Evolutionary conservation across 2,888 invertebrate genomes (phyloP).

Genomic region (Poecilus cupreus): DNA sequence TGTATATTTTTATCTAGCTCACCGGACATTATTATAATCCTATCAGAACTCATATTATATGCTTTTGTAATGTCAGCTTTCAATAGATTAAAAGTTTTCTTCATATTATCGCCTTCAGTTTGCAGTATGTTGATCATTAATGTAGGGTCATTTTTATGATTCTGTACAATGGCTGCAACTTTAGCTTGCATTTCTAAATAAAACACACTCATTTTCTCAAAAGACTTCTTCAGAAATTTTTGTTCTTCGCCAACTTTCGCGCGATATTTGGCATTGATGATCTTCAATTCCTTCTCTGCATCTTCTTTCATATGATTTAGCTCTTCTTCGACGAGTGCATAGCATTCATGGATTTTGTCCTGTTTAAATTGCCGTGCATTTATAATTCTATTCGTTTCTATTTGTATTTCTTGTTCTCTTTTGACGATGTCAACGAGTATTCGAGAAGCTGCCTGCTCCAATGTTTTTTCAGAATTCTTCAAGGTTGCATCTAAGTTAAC

Average conservation of each 20-base stretch:
- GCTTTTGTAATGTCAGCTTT: background rate
- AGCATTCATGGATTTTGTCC: background rate
- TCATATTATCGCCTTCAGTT: background rate
- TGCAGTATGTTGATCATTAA: background rate
- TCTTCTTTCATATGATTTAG: background rate
- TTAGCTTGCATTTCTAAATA: background rate
- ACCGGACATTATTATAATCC: background rate
- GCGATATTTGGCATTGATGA: background rate
- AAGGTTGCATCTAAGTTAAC: background rate
- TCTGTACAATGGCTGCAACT: background rate
- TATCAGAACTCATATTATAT: slow-evolving; percentile 1
- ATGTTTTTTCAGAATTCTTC: background rate
- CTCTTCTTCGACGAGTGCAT: background rate
- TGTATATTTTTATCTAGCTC: slow-evolving; percentile 1
- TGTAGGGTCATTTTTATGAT: background rate
- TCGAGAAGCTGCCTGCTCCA: background rate
- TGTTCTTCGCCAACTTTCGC: background rate
- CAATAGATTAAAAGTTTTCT: background rate
- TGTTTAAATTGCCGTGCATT: background rate
- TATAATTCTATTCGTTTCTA: background rate
- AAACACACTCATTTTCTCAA: background rate
- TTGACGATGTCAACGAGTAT: background rate
- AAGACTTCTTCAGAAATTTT: background rate
- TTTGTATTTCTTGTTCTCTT: background rate
- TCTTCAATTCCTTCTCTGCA: background rate